Evolutionary conservation across 2,888 invertebrate species (phyloP), one percentile per base, ranked within the genome.

Genomic region (Aethes cnicana): DNA sequence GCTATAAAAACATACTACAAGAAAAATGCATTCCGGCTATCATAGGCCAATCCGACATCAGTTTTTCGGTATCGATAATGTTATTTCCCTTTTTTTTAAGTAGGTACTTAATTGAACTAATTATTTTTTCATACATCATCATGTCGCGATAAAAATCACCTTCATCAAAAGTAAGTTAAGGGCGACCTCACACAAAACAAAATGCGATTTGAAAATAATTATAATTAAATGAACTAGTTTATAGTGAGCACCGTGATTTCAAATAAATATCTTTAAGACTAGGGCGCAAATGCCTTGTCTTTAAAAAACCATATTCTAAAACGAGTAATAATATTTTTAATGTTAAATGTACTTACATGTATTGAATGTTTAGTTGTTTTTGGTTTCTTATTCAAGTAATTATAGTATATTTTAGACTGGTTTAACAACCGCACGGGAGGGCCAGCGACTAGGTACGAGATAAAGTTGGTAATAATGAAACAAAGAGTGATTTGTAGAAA

Each of bases 261-360:
- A 52, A 52, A 52, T 52, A 52, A 47, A 52, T 52, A 52, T 52
- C 52, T 46, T 39, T 32, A 43, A 46, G 52, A 9, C 52, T 52
- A 32, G 8, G 52, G 39, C 46, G 44, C 18, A 26, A 46, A 44
- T 46, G 52, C 46, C 52, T 52, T 39, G 52, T 52, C 52, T 52
- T 52, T 33, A 44, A 52, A 50, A 50, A 50, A 46, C 52, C 36
- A 52, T 52, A 52, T 52, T 52, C 52, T 52, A 52, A 52, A 52
- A 33, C 35, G 46, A 52, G 52, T 52, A 52, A 52, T 52, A 52
- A 52, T 52, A 52, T 52, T 52, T 52, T 52, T 52, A 52, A 52
- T 52, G 46, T 52, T 52, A 52, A n/a, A 52, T 52, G 52, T 52
- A 52, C 44, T 50, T 39, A 46, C 39, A 39, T 20, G 39, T 44